Conservation (phyloP, 2,113 vertebrate genomes). For the Pimephales promelas region DNA sequence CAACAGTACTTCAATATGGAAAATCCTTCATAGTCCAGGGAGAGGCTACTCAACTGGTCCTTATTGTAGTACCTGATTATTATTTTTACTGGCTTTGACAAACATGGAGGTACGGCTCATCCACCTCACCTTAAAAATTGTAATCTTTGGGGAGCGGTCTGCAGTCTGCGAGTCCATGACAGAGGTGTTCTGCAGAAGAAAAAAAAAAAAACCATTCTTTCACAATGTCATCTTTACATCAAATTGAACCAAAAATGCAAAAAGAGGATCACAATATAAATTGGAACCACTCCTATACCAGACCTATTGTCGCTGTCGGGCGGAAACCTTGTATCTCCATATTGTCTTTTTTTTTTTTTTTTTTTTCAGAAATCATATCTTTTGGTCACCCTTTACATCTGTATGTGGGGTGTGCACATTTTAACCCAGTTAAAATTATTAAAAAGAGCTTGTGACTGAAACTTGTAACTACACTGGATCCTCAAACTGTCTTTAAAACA, state of each 20-base stretch:
- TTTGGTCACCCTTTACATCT: too few species aligned
- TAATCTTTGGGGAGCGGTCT: slow-evolving; percentile 90
- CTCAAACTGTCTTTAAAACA: too few species aligned
- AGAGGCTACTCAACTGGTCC: neutral
- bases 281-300: neutral
- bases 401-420: too few species aligned
- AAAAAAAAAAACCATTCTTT: neutral
- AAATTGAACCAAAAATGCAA: neutral
- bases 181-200: slow-evolving; percentile 79
- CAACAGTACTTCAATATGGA: neutral
- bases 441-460: too few species aligned
- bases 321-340: too few species aligned
- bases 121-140: slow-evolving; percentile 83
- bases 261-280: neutral
- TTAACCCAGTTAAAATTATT: too few species aligned
- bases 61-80: neutral
- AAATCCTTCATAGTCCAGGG: neutral
- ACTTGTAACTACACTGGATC: too few species aligned
- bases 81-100: neutral
- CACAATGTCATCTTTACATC: neutral
- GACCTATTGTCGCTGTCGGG: too few species aligned
- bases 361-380: too few species aligned
- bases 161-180: slow-evolving; percentile 90
- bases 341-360: too few species aligned
- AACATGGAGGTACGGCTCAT: neutral